Evolutionary conservation across 2,888 invertebrate species (phyloP), one percentile per base, ranked within the genome.

Genomic region (Galerucella pusilla): DNA sequence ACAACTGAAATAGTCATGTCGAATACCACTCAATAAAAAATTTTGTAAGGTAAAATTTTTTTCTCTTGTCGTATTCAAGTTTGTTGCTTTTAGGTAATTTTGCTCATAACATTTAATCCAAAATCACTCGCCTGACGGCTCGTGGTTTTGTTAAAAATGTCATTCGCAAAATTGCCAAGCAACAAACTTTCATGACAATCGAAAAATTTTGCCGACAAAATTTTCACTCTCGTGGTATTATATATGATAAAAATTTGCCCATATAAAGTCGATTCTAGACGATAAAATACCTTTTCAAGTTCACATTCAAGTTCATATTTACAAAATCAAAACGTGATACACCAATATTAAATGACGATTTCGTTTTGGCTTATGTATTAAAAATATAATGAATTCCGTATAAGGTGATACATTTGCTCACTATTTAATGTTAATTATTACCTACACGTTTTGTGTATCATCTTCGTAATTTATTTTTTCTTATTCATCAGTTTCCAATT

Each of bases 381-480:
- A 68, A 68, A 68, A 68, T 65, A 65, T 65, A 65, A 65, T 46
- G 64, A 46, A 45, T 65, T 65, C 46, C 46, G 46, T 65, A 65
- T 46, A 65, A 20, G 45, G 46, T 46, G 20, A 65, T 46, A 46
- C 46, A 46, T 45, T 20, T 42, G 45, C 64, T 64, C 64, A 64
- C 64, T 65, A 65, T 46, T 7, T 12, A 42, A 45, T 45, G 9
- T 42, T 65, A 45, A 65, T 45, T 63, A 71, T 67, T 42, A n/a
- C n/a, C n/a, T n/a, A 16, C 63, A 54, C 11, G 45, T 59, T 72
- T 65, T 49, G 59, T 16, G 45, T 64, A 64, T 16, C 45, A n/a
- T 20, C 12, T 2, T 2, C n/a, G 5, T 16, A 3, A 46, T 20
- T 61, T 28, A 61, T 57, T 57, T 57, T 57, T 57, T 16, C 57